Base-by-base conservation (phyloP, 2,113 vertebrate species). In the Zosterops japonicus region DNA sequence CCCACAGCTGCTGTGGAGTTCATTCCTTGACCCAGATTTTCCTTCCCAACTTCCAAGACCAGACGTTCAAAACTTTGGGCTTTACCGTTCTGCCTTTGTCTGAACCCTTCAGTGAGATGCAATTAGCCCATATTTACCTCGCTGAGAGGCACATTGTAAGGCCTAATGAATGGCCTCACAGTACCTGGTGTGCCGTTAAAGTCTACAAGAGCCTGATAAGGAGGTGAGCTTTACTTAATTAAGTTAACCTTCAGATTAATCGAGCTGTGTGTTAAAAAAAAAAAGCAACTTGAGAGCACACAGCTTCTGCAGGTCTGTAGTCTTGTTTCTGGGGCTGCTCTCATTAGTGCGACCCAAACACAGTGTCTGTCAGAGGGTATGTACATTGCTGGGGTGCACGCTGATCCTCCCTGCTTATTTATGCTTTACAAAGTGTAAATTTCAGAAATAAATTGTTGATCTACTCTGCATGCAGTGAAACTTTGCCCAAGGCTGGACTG, bases 361-460 rank as follows among this genome's bases (percentile, higher is more conserved):
- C 65, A 39, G 35, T 55, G 14, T 69, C 75, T 49, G 29, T 84
- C 55, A 22, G 68, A 90, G 75, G 47, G 47, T 69, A 36, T 47
- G 71, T 82, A 31, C 53, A 12, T 93, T 96, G 74, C 77, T 87
- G 31, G 28, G 52, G 17, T 52, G 27, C 89, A 42, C 0, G 14
- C 81, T 82, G 87, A 74, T 94, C 76, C 47, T 93, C 59, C 68
- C 82, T 87, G 60, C 90, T 83, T 92, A 78, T 86, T 96, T 88
- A 81, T 95, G 76, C 90, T 87, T 92, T 93, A 78, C 96, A 94
- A 88, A 93, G 90, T 71, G 65, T 90, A 75, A 81, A 83, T 96
- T 96, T 92, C 79, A 83, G 88, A 93, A 96, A 88, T 94, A 89
- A 96, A 94, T 47, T 87, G 86, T 87, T 89, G 83, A 89, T 92